These are phyloP conservation scores for Leguminivora glycinivorella DNA, from an alignment of 1,140 invertebrate genomes.

Conservation along the genomic window DNA sequence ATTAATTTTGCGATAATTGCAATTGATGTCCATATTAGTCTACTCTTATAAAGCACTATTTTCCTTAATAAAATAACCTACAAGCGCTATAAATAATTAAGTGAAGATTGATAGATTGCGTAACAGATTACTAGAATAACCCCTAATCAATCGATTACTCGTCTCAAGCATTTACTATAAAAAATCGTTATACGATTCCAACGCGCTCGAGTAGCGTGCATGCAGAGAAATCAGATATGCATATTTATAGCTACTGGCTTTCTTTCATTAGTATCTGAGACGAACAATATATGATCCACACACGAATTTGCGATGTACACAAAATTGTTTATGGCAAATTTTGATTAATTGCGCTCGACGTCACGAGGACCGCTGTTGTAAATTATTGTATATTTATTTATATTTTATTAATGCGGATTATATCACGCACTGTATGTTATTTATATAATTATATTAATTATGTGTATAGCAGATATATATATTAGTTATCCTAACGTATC, in stretches of 20 bases:
- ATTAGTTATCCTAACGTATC: too few species aligned
- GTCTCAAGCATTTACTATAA: constrained; percentile 13
- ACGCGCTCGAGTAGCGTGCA: neutral
- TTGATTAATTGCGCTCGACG: neutral
- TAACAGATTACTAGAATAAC: neutral
- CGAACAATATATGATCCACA: constrained; percentile 5
- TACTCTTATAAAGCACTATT: too few species aligned
- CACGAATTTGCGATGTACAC: constrained; percentile 1
- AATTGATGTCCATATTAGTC: too few species aligned
- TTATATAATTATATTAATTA: too few species aligned
- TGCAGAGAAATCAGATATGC: constrained; percentile 18
- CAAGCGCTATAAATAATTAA: too few species aligned
- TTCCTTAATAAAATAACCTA: neutral
- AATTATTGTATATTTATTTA: neutral
- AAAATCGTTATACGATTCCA: constrained; percentile 11
- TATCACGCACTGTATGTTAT: too few species aligned
- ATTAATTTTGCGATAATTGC: too few species aligned
- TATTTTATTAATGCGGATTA: neutral
- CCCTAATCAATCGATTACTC: neutral
- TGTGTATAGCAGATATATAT: too few species aligned
- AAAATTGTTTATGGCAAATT: neutral
- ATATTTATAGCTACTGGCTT: constrained; percentile 27
- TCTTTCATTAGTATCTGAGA: constrained; percentile 15
- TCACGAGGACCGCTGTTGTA: neutral
- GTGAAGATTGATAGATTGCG: neutral